These are phyloP conservation scores for Anguilla marmorata DNA, from an alignment of 2,797 vertebrate species.

Conservation along the genomic window DNA sequence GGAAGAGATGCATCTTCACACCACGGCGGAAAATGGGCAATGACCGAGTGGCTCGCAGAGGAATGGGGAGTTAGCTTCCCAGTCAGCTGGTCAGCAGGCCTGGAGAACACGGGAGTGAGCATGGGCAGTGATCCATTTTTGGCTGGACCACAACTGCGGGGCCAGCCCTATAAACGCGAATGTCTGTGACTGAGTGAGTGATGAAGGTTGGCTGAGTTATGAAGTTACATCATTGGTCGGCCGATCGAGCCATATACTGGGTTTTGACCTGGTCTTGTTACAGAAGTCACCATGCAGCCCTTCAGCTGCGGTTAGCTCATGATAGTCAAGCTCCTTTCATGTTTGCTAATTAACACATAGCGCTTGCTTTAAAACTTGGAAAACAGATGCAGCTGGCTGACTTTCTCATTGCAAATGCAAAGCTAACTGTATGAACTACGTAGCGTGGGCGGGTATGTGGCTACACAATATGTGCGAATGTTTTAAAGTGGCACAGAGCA, in stretches of 20 bases:
- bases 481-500: not conserved
- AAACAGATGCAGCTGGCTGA: constrained; percentile 37
- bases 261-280: too few relatives aligned
- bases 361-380: constrained; percentile 33
- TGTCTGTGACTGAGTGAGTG: too few relatives aligned
- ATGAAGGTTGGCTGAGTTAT: too few relatives aligned
- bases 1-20: too few relatives aligned
- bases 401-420: not conserved
- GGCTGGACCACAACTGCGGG: too few relatives aligned
- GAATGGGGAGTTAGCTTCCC: not conserved
- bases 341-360: constrained; percentile 36
- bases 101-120: not conserved
- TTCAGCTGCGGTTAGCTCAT: constrained; percentile 27
- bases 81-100: not conserved
- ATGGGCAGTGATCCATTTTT: constrained; percentile 20
- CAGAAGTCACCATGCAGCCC: constrained; percentile 39
- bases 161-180: too few relatives aligned
- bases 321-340: constrained; percentile 33
- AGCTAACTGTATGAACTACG: not conserved
- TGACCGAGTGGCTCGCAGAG: too few relatives aligned
- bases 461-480: not conserved
- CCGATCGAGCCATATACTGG: too few relatives aligned
- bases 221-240: too few relatives aligned
- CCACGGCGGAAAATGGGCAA: too few relatives aligned
- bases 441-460: not conserved